Evolutionary conservation across 1,140 invertebrate genomes (phyloP).

Genomic region (Thaumatotibia leucotreta): DNA sequence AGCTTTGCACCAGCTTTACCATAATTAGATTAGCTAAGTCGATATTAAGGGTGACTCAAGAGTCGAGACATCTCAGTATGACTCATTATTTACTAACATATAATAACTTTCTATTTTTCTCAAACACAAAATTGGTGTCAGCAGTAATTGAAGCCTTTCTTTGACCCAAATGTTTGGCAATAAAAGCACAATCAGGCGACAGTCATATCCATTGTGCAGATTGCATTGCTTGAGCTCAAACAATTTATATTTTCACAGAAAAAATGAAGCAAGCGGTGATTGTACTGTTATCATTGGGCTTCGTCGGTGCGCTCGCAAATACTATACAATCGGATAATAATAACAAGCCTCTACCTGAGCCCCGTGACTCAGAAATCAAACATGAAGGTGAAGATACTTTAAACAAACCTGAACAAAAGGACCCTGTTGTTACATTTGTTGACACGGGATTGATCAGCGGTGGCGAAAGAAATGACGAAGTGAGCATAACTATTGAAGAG

Average conservation of each 20-base stretch:
- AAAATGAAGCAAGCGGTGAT: constrained; percentile 48
- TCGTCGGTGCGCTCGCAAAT: constrained; percentile 30
- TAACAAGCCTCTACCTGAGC: constrained; percentile 20
- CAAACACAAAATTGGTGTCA: constrained; percentile 1
- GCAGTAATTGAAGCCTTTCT: constrained; percentile 43
- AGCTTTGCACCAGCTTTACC: neutral
- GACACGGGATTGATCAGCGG: neutral
- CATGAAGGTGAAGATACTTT: constrained; percentile 17
- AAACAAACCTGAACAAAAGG: constrained; percentile 29
- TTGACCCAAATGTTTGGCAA: constrained; percentile 40
- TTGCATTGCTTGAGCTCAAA: neutral
- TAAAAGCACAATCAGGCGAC: constrained; percentile 30
- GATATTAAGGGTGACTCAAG: neutral
- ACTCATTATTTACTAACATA: neutral
- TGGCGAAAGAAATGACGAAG: constrained; percentile 4
- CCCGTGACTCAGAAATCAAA: constrained; percentile 26
- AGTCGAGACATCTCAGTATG: neutral
- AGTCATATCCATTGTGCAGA: neutral
- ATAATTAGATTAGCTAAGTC: neutral
- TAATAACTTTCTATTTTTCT: constrained; percentile 11
- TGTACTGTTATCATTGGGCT: constrained; percentile 35
- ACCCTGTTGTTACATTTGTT: constrained; percentile 10
- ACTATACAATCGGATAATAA: constrained; percentile 30
- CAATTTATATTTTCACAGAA: constrained; percentile 37
- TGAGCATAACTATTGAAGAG: constrained; percentile 4